A percentile compares a stretch with the other conserved stretches of the same genome.
Conservation (phyloP, 2,888 invertebrate genomes). For the Cantharis rufa region DNA sequence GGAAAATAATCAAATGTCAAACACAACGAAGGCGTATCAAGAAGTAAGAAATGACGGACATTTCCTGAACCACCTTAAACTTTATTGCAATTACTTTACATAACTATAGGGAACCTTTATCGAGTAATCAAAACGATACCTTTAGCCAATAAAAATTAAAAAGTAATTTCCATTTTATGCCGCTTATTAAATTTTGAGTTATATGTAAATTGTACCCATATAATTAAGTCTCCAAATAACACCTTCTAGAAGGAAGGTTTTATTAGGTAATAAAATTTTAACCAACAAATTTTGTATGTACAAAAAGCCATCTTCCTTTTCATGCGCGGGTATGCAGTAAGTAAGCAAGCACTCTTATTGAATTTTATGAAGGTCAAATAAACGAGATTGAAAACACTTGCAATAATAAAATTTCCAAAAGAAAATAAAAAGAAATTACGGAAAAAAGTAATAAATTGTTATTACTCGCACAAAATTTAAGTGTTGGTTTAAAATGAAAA, state of each 20-base stretch:
- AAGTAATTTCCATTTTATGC: neutral
- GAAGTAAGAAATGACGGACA: neutral
- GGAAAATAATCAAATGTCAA: neutral
- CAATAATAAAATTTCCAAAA: neutral
- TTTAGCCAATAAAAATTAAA: neutral
- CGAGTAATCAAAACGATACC: neutral
- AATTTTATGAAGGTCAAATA: slow-evolving; percentile 19
- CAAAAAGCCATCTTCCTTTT: neutral
- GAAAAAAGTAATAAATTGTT: neutral
- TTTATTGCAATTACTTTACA: neutral
- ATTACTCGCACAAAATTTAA: neutral
- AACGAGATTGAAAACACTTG: slow-evolving; percentile 16
- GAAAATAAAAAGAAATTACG: neutral
- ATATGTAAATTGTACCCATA: neutral
- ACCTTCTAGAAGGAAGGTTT: neutral
- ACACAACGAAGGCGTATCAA: neutral
- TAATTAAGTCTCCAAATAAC: neutral
- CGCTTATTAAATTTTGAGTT: neutral
- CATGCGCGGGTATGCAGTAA: neutral
- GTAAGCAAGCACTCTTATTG: slow-evolving; percentile 7
- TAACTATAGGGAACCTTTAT: neutral
- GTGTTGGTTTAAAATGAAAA: neutral
- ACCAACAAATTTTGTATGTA: slow-evolving; percentile 1
- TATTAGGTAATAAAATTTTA: slow-evolving; percentile 3
- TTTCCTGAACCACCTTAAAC: neutral